Conservation (phyloP, 2,113 vertebrate species). For the Mesoclemmys tuberculata region DNA sequence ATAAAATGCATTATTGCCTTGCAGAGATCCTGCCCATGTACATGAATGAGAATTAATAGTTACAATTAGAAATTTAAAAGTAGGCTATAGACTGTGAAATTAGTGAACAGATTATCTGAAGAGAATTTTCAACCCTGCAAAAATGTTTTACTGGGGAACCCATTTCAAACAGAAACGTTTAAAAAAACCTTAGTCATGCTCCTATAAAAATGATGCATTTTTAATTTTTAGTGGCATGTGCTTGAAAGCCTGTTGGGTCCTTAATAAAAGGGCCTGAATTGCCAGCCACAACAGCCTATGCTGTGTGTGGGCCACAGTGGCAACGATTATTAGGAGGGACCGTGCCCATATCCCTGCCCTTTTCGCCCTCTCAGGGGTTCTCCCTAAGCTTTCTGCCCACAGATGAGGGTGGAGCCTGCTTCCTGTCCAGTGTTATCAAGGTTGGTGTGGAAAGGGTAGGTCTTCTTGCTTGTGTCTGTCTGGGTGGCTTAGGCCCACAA, state of each 20-base stretch:
- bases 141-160: constrained; percentile 54
- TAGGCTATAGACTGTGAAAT: constrained; percentile 56
- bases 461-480: neutral
- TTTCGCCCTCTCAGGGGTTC: neutral
- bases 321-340: neutral
- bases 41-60: constrained; percentile 69
- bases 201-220: neutral
- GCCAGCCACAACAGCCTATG: rapidly evolving
- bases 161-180: constrained; percentile 37
- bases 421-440: neutral
- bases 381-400: neutral
- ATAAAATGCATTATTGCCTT: constrained; percentile 60
- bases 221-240: neutral
- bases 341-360: neutral
- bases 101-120: constrained; percentile 59
- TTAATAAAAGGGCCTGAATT: neutral
- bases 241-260: constrained; percentile 27
- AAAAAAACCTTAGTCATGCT: constrained; percentile 20
- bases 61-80: constrained; percentile 56
- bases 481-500: neutral
- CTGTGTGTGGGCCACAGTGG: neutral
- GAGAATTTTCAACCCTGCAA: constrained; percentile 59
- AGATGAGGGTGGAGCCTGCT: neutral
- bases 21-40: constrained; percentile 43
- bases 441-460: neutral